phyloP scores from a whole-genome alignment of 2,113 vertebrate genomes.

The Tamias sibiricus region DNA sequence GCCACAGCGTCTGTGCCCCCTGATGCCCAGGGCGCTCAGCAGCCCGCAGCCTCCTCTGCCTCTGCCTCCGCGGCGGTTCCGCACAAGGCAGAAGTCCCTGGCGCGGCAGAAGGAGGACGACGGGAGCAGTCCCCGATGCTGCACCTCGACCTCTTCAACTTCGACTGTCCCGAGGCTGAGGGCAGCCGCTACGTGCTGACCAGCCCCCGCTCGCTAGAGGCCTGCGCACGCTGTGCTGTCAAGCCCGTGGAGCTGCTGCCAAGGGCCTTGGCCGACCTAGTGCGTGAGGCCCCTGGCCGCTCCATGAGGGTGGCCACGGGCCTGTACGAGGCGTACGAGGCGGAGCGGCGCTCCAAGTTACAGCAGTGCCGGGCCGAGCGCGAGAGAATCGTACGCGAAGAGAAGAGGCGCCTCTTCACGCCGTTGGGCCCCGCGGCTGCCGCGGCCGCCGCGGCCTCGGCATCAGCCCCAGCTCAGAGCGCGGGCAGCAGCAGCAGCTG shows the following conservation, averaged over 20 bases:
- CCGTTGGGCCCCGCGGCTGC: slow-evolving; percentile 76
- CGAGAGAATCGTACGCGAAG: slow-evolving; percentile 95
- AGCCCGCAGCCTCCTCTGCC: slow-evolving; percentile 73
- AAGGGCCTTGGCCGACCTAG: slow-evolving; percentile 92
- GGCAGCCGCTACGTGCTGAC: slow-evolving; percentile 98
- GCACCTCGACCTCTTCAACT: slow-evolving; percentile 97
- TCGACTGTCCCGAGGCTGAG: slow-evolving; percentile 94
- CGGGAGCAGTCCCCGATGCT: slow-evolving; percentile 90
- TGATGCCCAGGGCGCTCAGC: slow-evolving; percentile 71
- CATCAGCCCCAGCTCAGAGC: not conserved
- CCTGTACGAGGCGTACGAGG: slow-evolving; percentile 95
- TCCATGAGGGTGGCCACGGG: slow-evolving; percentile 96
- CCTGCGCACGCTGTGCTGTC: slow-evolving; percentile 96
- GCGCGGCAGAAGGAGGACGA: slow-evolving; percentile 75
- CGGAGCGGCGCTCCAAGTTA: slow-evolving; percentile 93
- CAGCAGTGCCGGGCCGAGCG: slow-evolving; percentile 95
- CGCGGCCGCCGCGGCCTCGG: not conserved
- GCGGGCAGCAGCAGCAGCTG: slow-evolving; percentile 69
- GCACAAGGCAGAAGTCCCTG: slow-evolving; percentile 61
- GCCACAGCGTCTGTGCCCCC: slow-evolving; percentile 52
- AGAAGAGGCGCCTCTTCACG: slow-evolving; percentile 92
- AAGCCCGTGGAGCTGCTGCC: slow-evolving; percentile 96
- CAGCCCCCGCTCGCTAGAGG: slow-evolving; percentile 96
- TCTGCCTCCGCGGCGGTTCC: slow-evolving; percentile 61
- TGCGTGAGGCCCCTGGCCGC: slow-evolving; percentile 93